Evolutionary conservation across 2,888 invertebrate species (phyloP), one percentile per base, ranked within the genome.

Genomic region (Xestia xanthographa): DNA sequence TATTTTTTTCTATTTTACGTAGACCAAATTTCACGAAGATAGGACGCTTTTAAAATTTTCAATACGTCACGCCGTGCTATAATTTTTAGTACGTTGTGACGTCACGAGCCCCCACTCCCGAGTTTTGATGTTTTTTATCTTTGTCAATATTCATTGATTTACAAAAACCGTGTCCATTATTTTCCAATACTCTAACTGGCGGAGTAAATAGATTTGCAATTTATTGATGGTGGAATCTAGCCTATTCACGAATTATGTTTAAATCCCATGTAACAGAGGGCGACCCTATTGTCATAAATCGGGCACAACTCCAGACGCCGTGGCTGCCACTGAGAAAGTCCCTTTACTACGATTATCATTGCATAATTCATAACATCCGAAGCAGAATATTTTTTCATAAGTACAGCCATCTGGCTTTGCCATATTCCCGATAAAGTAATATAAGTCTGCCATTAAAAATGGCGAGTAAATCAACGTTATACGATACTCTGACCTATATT

Each of bases 401-500:
- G 5, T 6, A 11, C 38, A 34, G 22, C 29, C 34, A 77, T 22
- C 34, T 65, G 43, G 17, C 14, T 22, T 5, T 29, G 6, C 53
- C 38, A 53, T 17, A 29, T 66, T 38, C 5, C 17, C 34, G 34
- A 77, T 66, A 45, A 75, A 66, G 34, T 70, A 50, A 71, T 50
- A 62, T 34, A 58, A 71, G 43, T 20, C 17, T 20, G 22, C 50
- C 50, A 53, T 79, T 71, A 72, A 72, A 71, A 78, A 43, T 6
- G 34, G 14, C 50, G 26, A 26, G 26, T n/a, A 53, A 71, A 60
- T 79, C 50, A n/a, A 41, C 26, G 77, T 50, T 17, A 53, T 9
- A 14, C 43, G 72, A 72, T n/a, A 60, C n/a, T 14, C 12, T 60
- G 66, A 60, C 60, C 45, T 66, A 66, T 41, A 77, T 79, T 53